Conservation (phyloP, 2,888 invertebrate species). For the Caenorhabditis japonica region DNA sequence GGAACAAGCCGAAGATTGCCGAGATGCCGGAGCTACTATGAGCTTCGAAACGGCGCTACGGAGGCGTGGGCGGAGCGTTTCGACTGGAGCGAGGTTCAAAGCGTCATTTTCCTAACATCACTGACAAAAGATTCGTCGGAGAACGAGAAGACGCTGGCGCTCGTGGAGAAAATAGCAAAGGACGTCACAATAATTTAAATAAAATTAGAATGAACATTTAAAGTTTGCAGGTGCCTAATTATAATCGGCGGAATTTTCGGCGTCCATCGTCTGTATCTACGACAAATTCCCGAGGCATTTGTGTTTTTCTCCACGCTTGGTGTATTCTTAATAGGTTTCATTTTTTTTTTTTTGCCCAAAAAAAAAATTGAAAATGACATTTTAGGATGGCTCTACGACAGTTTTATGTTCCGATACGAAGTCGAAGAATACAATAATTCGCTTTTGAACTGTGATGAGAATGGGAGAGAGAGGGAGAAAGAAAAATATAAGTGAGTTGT, state of each 20-base stretch:
- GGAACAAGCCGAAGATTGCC: no score
- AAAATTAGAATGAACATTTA: no score
- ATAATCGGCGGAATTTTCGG: conserved; percentile 64
- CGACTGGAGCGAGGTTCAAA: no score
- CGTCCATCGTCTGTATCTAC: conserved; percentile 60
- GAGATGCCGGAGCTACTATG: no score
- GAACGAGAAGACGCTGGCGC: no score
- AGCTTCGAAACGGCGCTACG: no score
- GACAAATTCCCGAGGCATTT: conserved; percentile 66
- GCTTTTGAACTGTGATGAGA: conserved; percentile 13
- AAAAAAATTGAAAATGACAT: background rate
- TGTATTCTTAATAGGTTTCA: conserved; percentile 58
- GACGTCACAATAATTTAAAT: no score
- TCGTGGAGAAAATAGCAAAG: no score
- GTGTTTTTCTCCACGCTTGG: conserved; percentile 65
- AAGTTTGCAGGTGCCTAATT: conserved; percentile 54
- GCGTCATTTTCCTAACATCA: no score
- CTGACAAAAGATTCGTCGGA: no score
- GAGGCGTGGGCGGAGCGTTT: no score
- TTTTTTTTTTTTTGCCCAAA: background rate
- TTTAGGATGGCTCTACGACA: conserved; percentile 60
- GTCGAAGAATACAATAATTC: conserved; percentile 49
- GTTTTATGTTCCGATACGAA: conserved; percentile 51
- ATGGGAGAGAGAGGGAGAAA: conserved; percentile 14
- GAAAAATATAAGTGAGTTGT: conserved; percentile 19